phyloP scores from a whole-genome alignment of 2,888 invertebrate genomes.

The Omphaloscelis lunosa region DNA sequence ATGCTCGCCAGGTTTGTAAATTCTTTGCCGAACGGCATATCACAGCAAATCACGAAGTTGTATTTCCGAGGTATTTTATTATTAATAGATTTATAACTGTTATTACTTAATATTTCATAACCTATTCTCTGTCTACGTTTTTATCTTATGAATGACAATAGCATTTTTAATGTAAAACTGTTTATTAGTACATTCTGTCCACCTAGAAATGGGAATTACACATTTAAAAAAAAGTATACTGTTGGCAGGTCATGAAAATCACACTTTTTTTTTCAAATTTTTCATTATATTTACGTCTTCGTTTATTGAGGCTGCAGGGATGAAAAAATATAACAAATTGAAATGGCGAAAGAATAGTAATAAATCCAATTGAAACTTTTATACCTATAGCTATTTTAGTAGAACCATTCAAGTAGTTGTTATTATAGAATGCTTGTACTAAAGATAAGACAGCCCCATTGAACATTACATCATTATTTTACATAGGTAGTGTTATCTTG shows the following conservation, averaged over 20 bases:
- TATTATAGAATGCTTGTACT: not conserved
- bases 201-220: not conserved
- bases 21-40: conserved; percentile 91
- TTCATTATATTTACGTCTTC: conserved; percentile 6
- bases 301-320: conserved; percentile 19
- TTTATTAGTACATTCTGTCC: not conserved
- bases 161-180: not conserved
- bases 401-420: not conserved
- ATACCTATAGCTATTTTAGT: not conserved
- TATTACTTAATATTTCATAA: not conserved
- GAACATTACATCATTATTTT: not conserved
- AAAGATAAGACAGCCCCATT: conserved; percentile 11
- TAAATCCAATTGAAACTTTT: not conserved
- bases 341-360: conserved; percentile 17
- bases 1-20: conserved; percentile 91
- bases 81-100: not conserved
- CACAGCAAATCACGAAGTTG: conserved; percentile 91
- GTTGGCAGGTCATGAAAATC: not conserved
- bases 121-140: not conserved
- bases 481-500: conserved; percentile 8
- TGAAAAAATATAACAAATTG: conserved; percentile 19
- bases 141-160: not conserved
- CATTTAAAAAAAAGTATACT: not conserved
- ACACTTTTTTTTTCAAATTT: not conserved
- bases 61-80: conserved; percentile 92